These are phyloP conservation scores for Cricetomys ansorgei DNA, from an alignment of 2,113 vertebrate species.

Conservation along the genomic window DNA sequence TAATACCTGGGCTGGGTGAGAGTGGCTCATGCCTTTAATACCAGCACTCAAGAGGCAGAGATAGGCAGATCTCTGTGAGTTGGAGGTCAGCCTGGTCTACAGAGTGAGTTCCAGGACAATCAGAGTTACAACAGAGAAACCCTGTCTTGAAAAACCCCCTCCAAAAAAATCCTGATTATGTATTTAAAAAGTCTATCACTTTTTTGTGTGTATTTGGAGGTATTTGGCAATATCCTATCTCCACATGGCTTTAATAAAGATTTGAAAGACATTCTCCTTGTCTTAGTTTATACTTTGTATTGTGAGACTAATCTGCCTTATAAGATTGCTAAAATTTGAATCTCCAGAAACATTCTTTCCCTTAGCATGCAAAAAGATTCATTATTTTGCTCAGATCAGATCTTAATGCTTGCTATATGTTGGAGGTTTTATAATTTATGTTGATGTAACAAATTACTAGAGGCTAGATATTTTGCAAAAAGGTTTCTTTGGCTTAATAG, in stretches of 20 bases:
- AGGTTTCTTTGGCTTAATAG: not conserved
- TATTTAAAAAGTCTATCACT: not conserved
- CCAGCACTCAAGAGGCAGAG: too few species aligned
- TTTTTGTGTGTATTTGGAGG: not conserved
- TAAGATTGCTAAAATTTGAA: slow-evolving; percentile 14
- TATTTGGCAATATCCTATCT: not conserved
- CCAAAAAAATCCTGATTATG: not conserved
- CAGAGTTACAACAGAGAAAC: too few species aligned
- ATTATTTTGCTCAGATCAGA: not conserved
- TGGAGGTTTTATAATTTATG: not conserved
- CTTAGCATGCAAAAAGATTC: not conserved
- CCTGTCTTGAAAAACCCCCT: too few species aligned
- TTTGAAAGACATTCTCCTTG: not conserved
- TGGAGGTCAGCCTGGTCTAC: too few species aligned
- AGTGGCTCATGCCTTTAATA: too few species aligned
- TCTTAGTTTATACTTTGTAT: not conserved
- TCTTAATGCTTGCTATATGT: not conserved
- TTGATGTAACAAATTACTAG: not conserved
- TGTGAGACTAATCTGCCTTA: not conserved
- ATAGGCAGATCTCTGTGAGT: too few species aligned
- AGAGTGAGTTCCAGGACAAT: too few species aligned
- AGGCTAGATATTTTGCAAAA: not conserved
- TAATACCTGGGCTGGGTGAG: too few species aligned
- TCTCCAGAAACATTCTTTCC: not conserved
- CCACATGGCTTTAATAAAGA: not conserved